phyloP scores from a whole-genome alignment of 2,888 invertebrate species.

The Eupithecia insigniata region DNA sequence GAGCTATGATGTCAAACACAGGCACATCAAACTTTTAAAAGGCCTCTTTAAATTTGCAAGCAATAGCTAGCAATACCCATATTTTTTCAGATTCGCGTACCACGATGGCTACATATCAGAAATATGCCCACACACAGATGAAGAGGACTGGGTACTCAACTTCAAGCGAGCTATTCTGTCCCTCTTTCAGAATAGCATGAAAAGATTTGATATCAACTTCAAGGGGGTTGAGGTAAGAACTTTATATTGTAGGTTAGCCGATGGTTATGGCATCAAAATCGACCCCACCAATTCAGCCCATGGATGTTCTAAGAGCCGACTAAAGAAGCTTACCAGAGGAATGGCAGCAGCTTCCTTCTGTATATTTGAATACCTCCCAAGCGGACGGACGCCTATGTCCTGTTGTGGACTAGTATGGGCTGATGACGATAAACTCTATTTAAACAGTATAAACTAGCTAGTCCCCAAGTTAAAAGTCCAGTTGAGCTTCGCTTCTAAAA shows the following conservation, averaged over 20 bases:
- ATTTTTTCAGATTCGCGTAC: conserved; percentile 87
- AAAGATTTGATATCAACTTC: conserved; percentile 91
- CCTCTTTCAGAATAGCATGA: conserved; percentile 94
- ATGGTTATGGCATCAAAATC: not conserved
- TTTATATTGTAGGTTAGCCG: not conserved
- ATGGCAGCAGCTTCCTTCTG: not conserved
- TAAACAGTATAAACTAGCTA: not conserved
- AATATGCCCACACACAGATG: conserved; percentile 90
- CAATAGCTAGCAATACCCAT: not conserved
- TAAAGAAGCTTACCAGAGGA: no score
- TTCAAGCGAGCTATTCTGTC: conserved; percentile 94
- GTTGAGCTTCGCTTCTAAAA: not conserved
- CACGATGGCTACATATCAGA: conserved; percentile 93
- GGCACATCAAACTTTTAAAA: not conserved
- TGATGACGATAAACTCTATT: not conserved
- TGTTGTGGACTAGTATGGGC: not conserved
- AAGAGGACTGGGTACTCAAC: conserved; percentile 93
- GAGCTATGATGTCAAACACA: not conserved
- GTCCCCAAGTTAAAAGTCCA: not conserved
- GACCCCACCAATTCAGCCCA: not conserved
- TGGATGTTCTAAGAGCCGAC: not conserved
- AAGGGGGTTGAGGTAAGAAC: conserved; percentile 86
- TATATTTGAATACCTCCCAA: not conserved
- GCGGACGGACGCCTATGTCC: no score
- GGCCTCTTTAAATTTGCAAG: not conserved